These are phyloP conservation scores for Passerina amoena DNA, from an alignment of 2,113 vertebrate genomes.

Conservation along the genomic window DNA sequence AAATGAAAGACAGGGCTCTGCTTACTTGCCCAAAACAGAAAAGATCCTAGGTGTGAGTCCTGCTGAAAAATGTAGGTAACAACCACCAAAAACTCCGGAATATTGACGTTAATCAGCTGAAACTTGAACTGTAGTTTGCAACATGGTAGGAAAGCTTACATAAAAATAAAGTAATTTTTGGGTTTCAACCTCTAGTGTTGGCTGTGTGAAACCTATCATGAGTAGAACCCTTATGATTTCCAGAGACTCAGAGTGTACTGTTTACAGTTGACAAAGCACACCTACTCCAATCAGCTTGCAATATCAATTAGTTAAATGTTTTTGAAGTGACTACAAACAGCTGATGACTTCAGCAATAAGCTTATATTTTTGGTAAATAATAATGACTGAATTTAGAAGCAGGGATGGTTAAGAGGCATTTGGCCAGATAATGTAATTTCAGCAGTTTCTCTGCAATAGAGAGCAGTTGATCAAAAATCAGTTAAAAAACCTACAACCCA, in stretches of 20 bases:
- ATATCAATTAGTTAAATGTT: background rate
- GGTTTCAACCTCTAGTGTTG: background rate
- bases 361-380: background rate
- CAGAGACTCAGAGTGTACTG: background rate
- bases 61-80: background rate
- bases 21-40: background rate
- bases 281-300: background rate
- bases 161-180: background rate
- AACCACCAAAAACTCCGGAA: background rate
- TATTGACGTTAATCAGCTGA: background rate
- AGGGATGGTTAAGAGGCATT: background rate
- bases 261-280: background rate
- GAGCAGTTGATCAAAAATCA: background rate
- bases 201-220: background rate
- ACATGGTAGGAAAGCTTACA: background rate
- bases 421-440: background rate
- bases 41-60: background rate
- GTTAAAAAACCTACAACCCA: background rate
- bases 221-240: background rate
- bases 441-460: background rate
- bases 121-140: background rate
- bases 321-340: background rate
- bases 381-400: background rate
- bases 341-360: background rate
- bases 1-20: background rate